A percentile compares a stretch with the other conserved stretches of the same genome.
phyloP scores from a whole-genome alignment of 1,140 invertebrate genomes.

The Myzus persicae region DNA sequence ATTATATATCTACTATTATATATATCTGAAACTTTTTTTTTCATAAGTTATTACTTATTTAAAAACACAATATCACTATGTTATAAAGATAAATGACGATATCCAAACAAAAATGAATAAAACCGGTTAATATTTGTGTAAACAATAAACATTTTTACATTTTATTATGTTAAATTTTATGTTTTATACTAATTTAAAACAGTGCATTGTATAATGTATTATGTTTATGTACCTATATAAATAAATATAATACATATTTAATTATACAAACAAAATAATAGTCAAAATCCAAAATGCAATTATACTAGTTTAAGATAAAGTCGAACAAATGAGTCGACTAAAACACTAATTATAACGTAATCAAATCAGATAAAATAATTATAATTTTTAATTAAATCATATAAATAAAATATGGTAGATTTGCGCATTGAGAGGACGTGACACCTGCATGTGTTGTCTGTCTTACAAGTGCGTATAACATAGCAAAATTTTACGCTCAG shows the following conservation, averaged over 20 bases:
- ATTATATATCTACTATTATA: not conserved
- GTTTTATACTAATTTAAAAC: not conserved
- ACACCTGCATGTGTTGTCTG: no score
- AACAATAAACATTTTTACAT: slow-evolving; percentile 3
- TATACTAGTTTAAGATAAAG: not conserved
- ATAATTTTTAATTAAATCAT: not conserved
- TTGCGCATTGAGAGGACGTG: no score
- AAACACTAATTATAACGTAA: not conserved
- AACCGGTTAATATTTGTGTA: not conserved
- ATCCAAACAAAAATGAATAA: not conserved
- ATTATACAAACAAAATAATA: not conserved
- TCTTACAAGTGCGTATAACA: no score
- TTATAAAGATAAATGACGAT: not conserved
- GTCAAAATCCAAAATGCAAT: not conserved
- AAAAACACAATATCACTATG: not conserved
- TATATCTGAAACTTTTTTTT: not conserved
- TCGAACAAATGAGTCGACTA: not conserved
- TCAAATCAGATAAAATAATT: no score
- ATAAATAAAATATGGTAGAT: not conserved
- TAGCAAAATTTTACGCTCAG: no score
- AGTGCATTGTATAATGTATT: not conserved
- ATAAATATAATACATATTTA: no score
- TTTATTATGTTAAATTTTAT: not conserved
- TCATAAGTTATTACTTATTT: not conserved
- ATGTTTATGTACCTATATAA: not conserved